Conservation (phyloP, 2,113 vertebrate species). For the Hippocampus guttulatus region DNA sequence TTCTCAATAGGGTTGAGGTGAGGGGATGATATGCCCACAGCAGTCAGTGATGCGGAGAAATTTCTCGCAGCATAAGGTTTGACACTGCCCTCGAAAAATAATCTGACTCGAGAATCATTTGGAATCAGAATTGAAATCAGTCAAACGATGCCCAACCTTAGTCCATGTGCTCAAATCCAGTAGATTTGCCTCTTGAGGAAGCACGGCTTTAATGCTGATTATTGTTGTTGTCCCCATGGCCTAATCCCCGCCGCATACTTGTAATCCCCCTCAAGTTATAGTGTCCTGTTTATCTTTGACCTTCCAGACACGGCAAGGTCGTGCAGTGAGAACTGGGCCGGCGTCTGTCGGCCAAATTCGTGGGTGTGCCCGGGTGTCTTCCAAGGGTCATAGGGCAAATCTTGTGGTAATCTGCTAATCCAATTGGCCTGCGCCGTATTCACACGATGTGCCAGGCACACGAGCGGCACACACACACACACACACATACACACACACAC, state of each 20-base stretch:
- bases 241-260: constrained; percentile 62
- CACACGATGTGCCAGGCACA: constrained; percentile 66
- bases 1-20: too few relatives aligned
- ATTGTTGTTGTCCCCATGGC: constrained; percentile 50
- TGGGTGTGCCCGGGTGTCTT: constrained; percentile 58
- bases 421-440: constrained; percentile 65
- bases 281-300: constrained; percentile 46
- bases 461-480: constrained; percentile 32
- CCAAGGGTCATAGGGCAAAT: constrained; percentile 67
- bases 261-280: constrained; percentile 60
- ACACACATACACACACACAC: constrained; percentile 25
- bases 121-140: too few relatives aligned
- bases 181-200: constrained; percentile 35
- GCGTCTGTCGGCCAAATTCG: constrained; percentile 53
- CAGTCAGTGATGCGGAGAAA: too few relatives aligned
- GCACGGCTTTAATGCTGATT: constrained; percentile 47
- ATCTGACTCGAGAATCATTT: too few relatives aligned
- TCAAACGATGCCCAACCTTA: too few relatives aligned
- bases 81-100: too few relatives aligned
- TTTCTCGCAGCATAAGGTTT: too few relatives aligned
- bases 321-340: constrained; percentile 37
- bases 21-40: too few relatives aligned
- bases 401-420: constrained; percentile 74
- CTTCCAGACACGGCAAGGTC: constrained; percentile 52
- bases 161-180: constrained; percentile 30